Base-by-base conservation (phyloP, 1,140 invertebrate species). In the Calycopis cecrops region DNA sequence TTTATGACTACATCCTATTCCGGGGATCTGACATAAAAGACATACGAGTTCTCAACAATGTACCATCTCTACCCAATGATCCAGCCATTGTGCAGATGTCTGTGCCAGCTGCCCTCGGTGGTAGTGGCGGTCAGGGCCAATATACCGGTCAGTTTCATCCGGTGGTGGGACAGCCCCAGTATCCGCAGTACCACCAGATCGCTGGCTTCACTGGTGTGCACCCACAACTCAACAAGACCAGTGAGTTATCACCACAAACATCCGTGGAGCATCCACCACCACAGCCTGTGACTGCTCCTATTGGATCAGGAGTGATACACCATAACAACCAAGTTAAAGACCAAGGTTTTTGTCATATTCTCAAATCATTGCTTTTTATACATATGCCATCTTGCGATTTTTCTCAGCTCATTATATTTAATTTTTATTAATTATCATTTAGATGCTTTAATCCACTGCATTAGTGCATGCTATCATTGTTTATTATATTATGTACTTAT, bases 1-100 rank as follows among this genome's bases (percentile, higher is more conserved):
- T 99, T 35, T 99, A 99, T 88, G 98, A 99, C 74, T 99, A 98
- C 84, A 99, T 99, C 66, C 92, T 99, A 51, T 99, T 99, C 88
- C 90, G 98, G 63, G 98, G 98, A 28, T 94, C 95, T 65, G 98
- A 99, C 85, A 99, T 99, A 73, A 99, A 99, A 89, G 98, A 99
- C 85, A 97, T 99, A 69, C 92, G 97, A 82, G 97, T 99, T 57
- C 92, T 98, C 42, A 94, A 93, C 76, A 94, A 92, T 91, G 92
- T 92, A 40, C 89, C 90, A 54, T 89, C 92, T 28, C 90, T 96
- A 77, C 88, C 95, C 79, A 92, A 97, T 90, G 97, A 99, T 91
- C 97, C 97, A 52, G 97, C 97, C 47, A 99, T 99, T 86, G 95
- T 99, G 85, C 95, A 97, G 89, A 91, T 94, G 74, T 94, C 94